phyloP scores from a whole-genome alignment of 1,140 invertebrate species.

The Penaeus japonicus region DNA sequence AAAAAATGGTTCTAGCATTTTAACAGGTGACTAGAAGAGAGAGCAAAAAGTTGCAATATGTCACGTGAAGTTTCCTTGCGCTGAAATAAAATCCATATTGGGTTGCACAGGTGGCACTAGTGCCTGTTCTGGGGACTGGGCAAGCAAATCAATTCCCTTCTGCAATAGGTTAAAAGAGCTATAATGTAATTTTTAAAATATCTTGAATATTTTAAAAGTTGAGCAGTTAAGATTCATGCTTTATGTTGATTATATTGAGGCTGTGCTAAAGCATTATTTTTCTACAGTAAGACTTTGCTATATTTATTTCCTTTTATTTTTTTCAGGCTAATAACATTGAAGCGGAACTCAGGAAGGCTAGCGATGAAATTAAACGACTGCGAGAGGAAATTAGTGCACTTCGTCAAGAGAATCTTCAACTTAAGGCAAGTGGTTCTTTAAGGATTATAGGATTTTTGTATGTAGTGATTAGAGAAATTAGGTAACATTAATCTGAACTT shows the following conservation, averaged over 20 bases:
- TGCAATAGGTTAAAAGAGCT: too few relatives aligned
- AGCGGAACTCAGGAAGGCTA: conserved; percentile 73
- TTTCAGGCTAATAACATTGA: conserved; percentile 60
- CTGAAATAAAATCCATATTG: too few relatives aligned
- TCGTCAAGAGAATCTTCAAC: conserved; percentile 80
- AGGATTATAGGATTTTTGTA: too few relatives aligned
- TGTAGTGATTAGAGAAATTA: too few relatives aligned
- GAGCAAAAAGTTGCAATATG: too few relatives aligned
- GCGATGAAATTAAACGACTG: conserved; percentile 77
- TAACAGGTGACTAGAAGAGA: too few relatives aligned
- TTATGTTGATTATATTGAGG: conserved; percentile 6
- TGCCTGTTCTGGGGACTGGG: too few relatives aligned
- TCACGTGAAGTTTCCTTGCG: too few relatives aligned
- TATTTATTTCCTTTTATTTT: background rate
- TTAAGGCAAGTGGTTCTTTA: conserved; percentile 72
- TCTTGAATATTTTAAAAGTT: conserved; percentile 23
- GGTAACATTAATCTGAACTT: too few relatives aligned
- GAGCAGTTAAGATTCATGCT: conserved; percentile 23
- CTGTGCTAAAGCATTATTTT: background rate
- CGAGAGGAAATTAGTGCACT: conserved; percentile 78
- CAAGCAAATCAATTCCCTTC: too few relatives aligned
- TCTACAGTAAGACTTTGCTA: background rate
- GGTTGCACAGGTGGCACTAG: too few relatives aligned
- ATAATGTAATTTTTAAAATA: conserved; percentile 21
- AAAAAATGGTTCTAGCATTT: too few relatives aligned